These are phyloP conservation scores for Anneissia japonica DNA, from an alignment of 35 echinoderm and acorn worm species.

Conservation along the genomic window DNA sequence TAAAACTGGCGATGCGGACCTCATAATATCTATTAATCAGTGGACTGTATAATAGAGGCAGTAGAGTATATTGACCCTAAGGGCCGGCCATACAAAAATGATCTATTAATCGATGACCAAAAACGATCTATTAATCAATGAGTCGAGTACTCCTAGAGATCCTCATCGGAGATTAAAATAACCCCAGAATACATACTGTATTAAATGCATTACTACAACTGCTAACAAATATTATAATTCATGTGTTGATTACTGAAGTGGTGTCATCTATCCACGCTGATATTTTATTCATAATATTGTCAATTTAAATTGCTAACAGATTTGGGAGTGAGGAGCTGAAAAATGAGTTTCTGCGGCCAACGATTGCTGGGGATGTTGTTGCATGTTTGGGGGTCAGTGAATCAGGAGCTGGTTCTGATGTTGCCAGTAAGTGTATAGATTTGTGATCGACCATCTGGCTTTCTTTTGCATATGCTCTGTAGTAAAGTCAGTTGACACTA, in stretches of 20 bases:
- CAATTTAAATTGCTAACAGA: conserved; percentile 5
- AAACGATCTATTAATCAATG: too few relatives aligned
- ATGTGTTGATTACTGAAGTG: background rate
- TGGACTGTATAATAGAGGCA: too few relatives aligned
- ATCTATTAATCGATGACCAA: too few relatives aligned
- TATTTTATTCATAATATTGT: background rate
- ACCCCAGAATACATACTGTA: background rate
- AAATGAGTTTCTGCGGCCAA: conserved; percentile 59
- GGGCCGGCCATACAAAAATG: too few relatives aligned
- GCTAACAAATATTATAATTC: background rate
- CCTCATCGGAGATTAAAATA: background rate
- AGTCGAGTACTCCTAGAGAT: background rate
- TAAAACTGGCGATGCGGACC: too few relatives aligned
- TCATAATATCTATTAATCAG: too few relatives aligned
- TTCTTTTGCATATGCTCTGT: too few relatives aligned
- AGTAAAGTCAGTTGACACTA: too few relatives aligned
- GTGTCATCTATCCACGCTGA: background rate
- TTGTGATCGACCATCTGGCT: too few relatives aligned
- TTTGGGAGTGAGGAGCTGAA: conserved; percentile 85
- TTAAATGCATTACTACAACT: background rate
- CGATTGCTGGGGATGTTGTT: conserved; percentile 78
- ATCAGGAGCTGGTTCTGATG: conserved; percentile 70
- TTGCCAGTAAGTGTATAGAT: conserved; percentile 97
- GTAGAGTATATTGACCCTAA: too few relatives aligned
- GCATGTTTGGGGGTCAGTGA: conserved; percentile 90